A percentile compares a stretch with the other conserved stretches of the same genome.
These are phyloP conservation scores for Aleiodes testaceus DNA, from an alignment of 2,888 invertebrate species.

Conservation along the genomic window DNA sequence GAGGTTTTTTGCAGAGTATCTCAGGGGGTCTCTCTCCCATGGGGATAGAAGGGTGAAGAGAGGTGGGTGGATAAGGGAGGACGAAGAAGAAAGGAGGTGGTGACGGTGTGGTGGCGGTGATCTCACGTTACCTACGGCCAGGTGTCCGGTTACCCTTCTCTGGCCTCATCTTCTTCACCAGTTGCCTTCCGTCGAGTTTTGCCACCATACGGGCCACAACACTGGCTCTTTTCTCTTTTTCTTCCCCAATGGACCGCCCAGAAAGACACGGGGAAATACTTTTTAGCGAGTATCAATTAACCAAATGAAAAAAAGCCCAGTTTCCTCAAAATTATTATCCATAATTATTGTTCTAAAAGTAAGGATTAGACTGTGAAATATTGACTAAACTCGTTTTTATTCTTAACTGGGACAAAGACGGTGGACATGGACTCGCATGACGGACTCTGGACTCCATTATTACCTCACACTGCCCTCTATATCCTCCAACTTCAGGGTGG, in stretches of 20 bases:
- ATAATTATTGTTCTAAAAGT: neutral
- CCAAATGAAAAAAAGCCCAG: conserved; percentile 12
- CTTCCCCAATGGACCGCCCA: conserved; percentile 17
- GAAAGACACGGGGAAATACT: conserved; percentile 7
- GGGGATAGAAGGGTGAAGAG: conserved; percentile 37
- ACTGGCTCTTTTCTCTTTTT: neutral
- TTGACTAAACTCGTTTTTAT: conserved; percentile 17
- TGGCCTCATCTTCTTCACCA: conserved; percentile 69
- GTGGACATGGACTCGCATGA: conserved; percentile 60
- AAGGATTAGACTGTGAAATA: too few species aligned
- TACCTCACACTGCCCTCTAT: conserved; percentile 50
- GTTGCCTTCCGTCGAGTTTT: conserved; percentile 67
- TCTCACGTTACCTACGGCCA: conserved; percentile 71
- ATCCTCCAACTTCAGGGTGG: conserved; percentile 72
- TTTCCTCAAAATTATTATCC: too few species aligned
- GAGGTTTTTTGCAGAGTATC: too few species aligned
- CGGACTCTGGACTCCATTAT: conserved; percentile 56
- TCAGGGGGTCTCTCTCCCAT: conserved; percentile 2
- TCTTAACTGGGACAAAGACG: conserved; percentile 23
- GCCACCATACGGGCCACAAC: conserved; percentile 49
- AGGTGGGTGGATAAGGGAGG: conserved; percentile 44
- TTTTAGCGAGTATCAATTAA: conserved; percentile 24
- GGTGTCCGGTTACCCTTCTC: conserved; percentile 66
- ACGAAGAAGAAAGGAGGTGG: conserved; percentile 56
- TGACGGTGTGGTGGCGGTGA: conserved; percentile 63